phyloP scores from a whole-genome alignment of 2,113 vertebrate genomes.

The Neogobius melanostomus region DNA sequence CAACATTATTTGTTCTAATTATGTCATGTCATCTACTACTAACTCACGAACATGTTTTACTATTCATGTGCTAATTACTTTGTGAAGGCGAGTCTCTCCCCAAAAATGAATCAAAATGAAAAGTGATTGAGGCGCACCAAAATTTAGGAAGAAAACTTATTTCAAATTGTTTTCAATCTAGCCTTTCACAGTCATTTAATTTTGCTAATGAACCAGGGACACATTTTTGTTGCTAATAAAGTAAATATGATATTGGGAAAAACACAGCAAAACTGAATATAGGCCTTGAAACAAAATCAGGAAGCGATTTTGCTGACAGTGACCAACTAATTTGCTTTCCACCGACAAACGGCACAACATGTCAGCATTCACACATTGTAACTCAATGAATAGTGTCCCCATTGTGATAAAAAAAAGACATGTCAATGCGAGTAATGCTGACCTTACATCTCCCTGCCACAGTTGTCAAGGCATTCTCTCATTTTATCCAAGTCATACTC shows the following conservation, averaged over 20 bases:
- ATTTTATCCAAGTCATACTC: slow-evolving; percentile 34
- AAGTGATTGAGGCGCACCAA: background rate
- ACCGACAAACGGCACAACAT: too few species aligned
- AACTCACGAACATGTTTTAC: background rate
- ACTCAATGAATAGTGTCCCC: too few species aligned
- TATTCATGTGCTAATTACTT: background rate
- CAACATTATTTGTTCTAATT: background rate
- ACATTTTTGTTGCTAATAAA: background rate
- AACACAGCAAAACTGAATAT: too few species aligned
- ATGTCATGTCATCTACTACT: background rate
- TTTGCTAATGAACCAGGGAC: background rate
- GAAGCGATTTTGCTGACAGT: too few species aligned
- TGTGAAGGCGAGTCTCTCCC: background rate
- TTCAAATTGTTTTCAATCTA: background rate
- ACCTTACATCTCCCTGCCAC: slow-evolving; percentile 12
- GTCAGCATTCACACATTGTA: too few species aligned
- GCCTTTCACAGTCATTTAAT: background rate
- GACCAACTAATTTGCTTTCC: too few species aligned
- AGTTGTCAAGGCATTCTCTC: slow-evolving; percentile 44
- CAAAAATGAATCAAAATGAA: too few species aligned
- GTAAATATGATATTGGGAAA: background rate
- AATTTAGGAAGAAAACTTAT: background rate
- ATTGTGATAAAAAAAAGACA: background rate
- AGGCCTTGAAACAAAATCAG: too few species aligned
- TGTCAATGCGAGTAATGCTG: slow-evolving; percentile 11